Evolutionary conservation across 2,888 invertebrate genomes (phyloP).

Genomic region (Escarpia spicata): DNA sequence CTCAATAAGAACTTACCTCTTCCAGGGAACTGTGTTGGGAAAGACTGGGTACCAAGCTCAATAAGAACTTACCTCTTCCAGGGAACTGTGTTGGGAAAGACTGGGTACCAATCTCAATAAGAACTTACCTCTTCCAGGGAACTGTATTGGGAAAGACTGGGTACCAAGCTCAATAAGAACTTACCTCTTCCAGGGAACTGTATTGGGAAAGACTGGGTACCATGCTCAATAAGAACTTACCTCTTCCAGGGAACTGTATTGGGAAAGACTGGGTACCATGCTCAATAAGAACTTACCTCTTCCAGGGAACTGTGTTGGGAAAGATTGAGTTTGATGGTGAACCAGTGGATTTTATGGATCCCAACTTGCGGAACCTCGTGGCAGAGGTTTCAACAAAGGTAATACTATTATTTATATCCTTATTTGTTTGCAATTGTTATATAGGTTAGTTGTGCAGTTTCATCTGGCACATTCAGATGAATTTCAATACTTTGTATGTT

Average conservation of each 20-base stretch:
- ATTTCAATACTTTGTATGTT: neutral
- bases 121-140: too few relatives aligned
- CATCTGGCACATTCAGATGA: neutral
- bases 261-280: conserved; percentile 54
- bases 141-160: too few relatives aligned
- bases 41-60: too few relatives aligned
- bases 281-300: neutral
- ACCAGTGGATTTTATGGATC: conserved; percentile 54
- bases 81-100: too few relatives aligned
- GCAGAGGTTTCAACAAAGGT: conserved; percentile 51
- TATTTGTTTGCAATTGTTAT: neutral
- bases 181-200: too few relatives aligned
- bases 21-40: too few relatives aligned
- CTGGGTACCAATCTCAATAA: too few relatives aligned
- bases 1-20: too few relatives aligned
- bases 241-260: conserved; percentile 50
- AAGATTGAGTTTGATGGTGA: conserved; percentile 57
- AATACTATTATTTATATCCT: conserved; percentile 18
- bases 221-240: neutral
- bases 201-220: too few relatives aligned
- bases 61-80: too few relatives aligned
- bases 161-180: too few relatives aligned
- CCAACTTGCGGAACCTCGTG: conserved; percentile 52
- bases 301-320: conserved; percentile 53
- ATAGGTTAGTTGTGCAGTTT: neutral